Evolutionary conservation across 2,888 invertebrate genomes (phyloP).

Genomic region (Archips xylosteana): DNA sequence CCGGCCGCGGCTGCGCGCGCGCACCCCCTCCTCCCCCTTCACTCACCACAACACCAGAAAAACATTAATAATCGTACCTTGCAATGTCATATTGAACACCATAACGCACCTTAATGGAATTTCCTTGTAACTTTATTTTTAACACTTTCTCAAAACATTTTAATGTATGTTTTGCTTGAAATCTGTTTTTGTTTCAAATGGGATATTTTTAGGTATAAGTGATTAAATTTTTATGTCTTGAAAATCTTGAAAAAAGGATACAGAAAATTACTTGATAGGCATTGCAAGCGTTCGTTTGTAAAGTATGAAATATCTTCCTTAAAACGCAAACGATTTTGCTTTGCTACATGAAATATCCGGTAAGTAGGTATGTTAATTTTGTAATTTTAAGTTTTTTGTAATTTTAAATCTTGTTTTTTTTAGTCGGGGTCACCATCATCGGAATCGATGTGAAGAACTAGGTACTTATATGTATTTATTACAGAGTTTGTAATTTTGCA

Average conservation of each 20-base stretch:
- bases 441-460: no score
- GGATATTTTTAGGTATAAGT: not conserved
- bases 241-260: not conserved
- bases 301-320: no score
- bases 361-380: no score
- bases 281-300: no score
- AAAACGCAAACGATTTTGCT: no score
- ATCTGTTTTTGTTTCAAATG: not conserved
- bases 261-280: no score
- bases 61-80: constrained; percentile 57
- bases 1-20: constrained; percentile 44
- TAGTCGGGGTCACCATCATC: no score
- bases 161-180: constrained; percentile 25
- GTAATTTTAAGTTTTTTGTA: no score
- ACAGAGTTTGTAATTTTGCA: not conserved
- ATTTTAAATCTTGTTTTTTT: no score
- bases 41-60: constrained; percentile 52
- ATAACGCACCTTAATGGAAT: constrained; percentile 69
- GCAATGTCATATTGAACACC: constrained; percentile 51
- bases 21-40: constrained; percentile 20
- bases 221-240: not conserved
- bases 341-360: no score
- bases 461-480: not conserved
- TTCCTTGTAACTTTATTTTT: constrained; percentile 68
- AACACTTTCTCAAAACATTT: constrained; percentile 66